These are phyloP conservation scores for Sialia sialis DNA, from an alignment of 2,113 vertebrate species.

Conservation along the genomic window DNA sequence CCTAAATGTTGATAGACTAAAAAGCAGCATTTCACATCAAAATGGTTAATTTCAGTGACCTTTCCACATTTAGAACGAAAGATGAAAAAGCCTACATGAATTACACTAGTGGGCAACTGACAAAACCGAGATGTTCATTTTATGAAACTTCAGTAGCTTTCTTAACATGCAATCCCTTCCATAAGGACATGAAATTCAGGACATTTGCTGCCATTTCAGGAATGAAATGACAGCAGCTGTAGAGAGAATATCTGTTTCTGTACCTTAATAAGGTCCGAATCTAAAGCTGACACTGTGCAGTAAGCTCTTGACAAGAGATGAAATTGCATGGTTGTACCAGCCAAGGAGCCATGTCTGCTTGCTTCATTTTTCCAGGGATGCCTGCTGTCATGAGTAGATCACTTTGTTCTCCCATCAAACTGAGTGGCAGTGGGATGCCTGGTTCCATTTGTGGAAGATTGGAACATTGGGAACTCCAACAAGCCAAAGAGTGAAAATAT, in stretches of 20 bases:
- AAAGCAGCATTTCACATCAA: not conserved
- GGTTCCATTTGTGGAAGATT: not conserved
- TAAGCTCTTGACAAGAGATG: not conserved
- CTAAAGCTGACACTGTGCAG: not conserved
- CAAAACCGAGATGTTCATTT: not conserved
- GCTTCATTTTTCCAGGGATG: not conserved
- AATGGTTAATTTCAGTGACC: slow-evolving; percentile 7
- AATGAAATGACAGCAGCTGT: not conserved
- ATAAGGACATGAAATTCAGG: not conserved
- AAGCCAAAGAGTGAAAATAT: not conserved
- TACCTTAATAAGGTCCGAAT: not conserved
- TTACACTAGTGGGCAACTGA: not conserved
- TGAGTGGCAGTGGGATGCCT: not conserved
- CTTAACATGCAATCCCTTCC: not conserved
- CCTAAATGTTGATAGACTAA: not conserved
- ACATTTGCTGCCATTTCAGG: not conserved
- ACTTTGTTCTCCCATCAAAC: not conserved
- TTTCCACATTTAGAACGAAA: not conserved
- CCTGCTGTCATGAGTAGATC: not conserved
- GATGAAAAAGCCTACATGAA: not conserved
- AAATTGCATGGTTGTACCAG: not conserved
- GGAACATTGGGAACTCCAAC: not conserved
- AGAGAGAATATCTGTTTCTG: not conserved
- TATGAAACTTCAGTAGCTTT: not conserved
- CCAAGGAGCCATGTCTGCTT: not conserved